Percentiles rank a stretch among this genome's conserved stretches.
phyloP scores from a whole-genome alignment of 2,888 invertebrate species.

The Amiota mariae region DNA sequence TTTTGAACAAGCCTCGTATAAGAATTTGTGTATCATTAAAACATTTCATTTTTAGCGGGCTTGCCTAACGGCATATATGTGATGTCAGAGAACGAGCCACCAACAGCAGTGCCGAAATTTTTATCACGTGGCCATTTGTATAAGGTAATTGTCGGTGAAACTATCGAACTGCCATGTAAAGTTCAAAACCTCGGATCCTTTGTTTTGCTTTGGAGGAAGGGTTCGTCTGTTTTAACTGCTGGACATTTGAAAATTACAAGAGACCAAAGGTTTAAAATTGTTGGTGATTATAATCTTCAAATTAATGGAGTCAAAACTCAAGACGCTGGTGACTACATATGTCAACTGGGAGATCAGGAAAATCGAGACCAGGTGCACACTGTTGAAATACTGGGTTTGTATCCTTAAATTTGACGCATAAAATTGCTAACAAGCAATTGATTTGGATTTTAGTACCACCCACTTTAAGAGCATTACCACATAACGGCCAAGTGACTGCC shows the following conservation, averaged over 20 bases:
- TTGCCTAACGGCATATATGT: slow-evolving; percentile 60
- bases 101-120: slow-evolving; percentile 79
- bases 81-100: slow-evolving; percentile 61
- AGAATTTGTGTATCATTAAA: background rate
- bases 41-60: slow-evolving; percentile 30
- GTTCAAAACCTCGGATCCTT: slow-evolving; percentile 83
- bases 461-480: slow-evolving; percentile 79
- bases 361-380: slow-evolving; percentile 82
- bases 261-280: slow-evolving; percentile 80
- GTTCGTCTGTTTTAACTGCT: slow-evolving; percentile 81
- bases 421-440: background rate
- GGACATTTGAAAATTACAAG: slow-evolving; percentile 82
- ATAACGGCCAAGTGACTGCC: slow-evolving; percentile 80
- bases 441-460: slow-evolving; percentile 76
- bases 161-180: slow-evolving; percentile 84
- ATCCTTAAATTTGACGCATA: background rate
- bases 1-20: no score
- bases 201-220: slow-evolving; percentile 81
- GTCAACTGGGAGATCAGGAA: slow-evolving; percentile 82
- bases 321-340: slow-evolving; percentile 83
- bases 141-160: slow-evolving; percentile 85
- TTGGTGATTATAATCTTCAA: slow-evolving; percentile 81
- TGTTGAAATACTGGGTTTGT: slow-evolving; percentile 78
- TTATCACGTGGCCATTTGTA: slow-evolving; percentile 84
- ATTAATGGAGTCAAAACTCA: slow-evolving; percentile 82